A percentile compares a stretch with the other conserved stretches of the same genome.
These are phyloP conservation scores for Oenanthe melanoleuca DNA, from an alignment of 2,113 vertebrate genomes.

Conservation along the genomic window DNA sequence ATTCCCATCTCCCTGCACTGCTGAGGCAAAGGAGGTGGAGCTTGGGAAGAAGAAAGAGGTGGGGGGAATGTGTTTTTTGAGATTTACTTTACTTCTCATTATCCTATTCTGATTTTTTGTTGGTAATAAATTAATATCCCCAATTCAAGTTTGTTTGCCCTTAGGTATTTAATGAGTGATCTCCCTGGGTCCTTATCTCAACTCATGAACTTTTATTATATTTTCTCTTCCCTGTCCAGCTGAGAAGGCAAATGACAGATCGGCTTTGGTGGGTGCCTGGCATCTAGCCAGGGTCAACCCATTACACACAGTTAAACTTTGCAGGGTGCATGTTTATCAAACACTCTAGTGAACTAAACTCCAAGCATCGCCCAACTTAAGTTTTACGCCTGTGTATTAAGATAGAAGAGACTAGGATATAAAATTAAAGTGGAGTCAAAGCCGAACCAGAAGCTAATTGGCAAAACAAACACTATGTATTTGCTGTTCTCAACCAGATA, in stretches of 20 bases:
- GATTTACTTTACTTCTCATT: background rate
- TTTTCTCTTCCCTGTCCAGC: background rate
- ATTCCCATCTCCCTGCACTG: background rate
- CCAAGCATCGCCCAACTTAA: background rate
- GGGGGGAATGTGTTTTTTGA: background rate
- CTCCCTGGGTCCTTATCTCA: background rate
- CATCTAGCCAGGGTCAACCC: background rate
- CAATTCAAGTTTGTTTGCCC: rapidly evolving
- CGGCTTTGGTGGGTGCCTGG: background rate
- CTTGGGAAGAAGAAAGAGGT: background rate
- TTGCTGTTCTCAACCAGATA: background rate
- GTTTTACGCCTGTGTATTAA: background rate
- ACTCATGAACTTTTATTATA: background rate
- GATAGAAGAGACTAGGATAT: background rate
- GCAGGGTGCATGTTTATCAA: background rate
- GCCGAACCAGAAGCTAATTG: background rate
- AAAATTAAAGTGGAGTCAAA: background rate
- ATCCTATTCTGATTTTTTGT: background rate
- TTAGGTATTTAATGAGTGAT: background rate
- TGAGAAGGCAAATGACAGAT: background rate
- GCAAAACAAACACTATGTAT: background rate
- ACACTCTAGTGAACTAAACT: background rate
- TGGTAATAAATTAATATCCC: background rate
- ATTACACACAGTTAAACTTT: background rate
- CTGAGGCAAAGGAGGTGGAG: background rate